Base-by-base conservation (phyloP, 2,797 vertebrate genomes). In the Periparus ater region DNA sequence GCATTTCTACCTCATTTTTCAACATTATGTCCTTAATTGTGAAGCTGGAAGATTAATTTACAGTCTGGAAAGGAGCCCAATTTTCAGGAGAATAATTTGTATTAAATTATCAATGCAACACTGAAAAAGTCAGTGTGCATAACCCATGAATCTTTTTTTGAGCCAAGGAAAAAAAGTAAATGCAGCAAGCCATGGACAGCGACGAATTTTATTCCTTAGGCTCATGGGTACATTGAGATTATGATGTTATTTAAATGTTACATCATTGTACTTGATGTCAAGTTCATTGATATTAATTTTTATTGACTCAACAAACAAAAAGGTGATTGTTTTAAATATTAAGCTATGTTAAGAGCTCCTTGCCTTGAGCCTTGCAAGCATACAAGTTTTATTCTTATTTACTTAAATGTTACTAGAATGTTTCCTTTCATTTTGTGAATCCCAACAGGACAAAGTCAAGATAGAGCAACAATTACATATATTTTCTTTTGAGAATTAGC, bases 1-100 rank as follows among this genome's bases (percentile, higher is more conserved):
- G 70, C 62, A 61, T 89, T 91, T 53, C 42, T 83, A 38, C 81
- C 89, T 90, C 91, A 91, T 97, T 95, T 44, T 14, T 97, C 94
- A 97, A 91, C 67, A 51, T 84, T 86, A 96, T 96, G 80, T 34
- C 96, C 96, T 95, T 96, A 97, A 97, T 97, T 97, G 96, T 96
- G 93, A 92, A 96, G 93, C 78, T 74, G 77, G 80, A 97, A 97
- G 95, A 96, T 97, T 97, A 97, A 97, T 97, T 97, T 97, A 81
- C 93, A 81, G 94, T 65, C 96, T 96, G 91, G 94, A 96, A 96
- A 95, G 96, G 47, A 85, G 86, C 88, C 91, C 92, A 95, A 58
- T 97, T 94, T 94, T 97, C 85, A 79, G 84, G 57, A 94, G 91
- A 95, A 95, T 42, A 53, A 78, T 97, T 97, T 97, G 89, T 94